Evolutionary conservation across 2,888 invertebrate genomes (phyloP).

Genomic region (Epistrophe grossulariae): DNA sequence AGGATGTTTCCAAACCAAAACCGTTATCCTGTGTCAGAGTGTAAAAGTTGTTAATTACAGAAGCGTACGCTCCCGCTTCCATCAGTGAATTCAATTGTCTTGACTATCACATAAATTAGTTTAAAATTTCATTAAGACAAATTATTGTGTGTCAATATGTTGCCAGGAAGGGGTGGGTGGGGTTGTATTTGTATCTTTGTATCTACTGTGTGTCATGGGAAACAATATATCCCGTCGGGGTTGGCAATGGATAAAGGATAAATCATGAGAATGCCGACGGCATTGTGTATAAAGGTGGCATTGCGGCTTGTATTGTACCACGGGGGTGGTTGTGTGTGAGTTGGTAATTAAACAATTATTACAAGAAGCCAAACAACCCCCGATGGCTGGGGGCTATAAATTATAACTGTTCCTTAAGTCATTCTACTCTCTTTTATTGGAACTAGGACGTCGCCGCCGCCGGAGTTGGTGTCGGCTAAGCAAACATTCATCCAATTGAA

Average conservation of each 20-base stretch:
- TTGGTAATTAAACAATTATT: conserved; percentile 76
- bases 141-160: conserved; percentile 84
- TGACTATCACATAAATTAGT: conserved; percentile 82
- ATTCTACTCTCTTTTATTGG: conserved; percentile 66
- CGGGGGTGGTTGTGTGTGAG: conserved; percentile 47
- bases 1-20: conserved; percentile 34
- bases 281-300: conserved; percentile 47
- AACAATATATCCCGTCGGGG: conserved; percentile 54
- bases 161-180: conserved; percentile 77
- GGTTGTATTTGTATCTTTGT: conserved; percentile 14
- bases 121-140: conserved; percentile 84
- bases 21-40: conserved; percentile 24
- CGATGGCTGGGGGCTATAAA: conserved; percentile 67
- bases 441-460: conserved; percentile 53
- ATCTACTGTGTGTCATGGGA: conserved; percentile 42
- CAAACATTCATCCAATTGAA: conserved; percentile 61
- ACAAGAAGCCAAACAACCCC: conserved; percentile 74
- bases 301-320: conserved; percentile 42
- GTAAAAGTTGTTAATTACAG: conserved; percentile 55
- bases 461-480: conserved; percentile 51
- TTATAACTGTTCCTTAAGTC: conserved; percentile 68
- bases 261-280: conserved; percentile 75
- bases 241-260: conserved; percentile 48
- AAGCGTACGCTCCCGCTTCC: conserved; percentile 1
- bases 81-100: conserved; percentile 58